Evolutionary conservation across 2,888 invertebrate genomes (phyloP).

Genomic region (Dryococelus australis): DNA sequence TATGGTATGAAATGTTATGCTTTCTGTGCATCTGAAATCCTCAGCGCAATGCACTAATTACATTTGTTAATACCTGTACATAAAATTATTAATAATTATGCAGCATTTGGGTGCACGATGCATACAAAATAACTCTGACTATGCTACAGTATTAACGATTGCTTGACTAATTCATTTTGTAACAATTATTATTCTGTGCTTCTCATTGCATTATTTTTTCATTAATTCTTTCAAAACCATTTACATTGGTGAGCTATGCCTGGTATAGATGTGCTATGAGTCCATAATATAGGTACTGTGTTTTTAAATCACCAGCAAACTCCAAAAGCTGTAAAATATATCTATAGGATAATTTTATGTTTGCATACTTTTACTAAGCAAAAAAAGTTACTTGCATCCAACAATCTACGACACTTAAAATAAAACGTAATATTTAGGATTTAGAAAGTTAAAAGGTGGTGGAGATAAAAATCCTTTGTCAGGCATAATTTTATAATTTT

Average conservation of each 20-base stretch:
- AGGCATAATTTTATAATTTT: too few species aligned
- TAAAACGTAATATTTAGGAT: too few species aligned
- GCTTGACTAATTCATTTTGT: background rate
- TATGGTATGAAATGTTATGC: background rate
- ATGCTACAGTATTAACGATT: background rate
- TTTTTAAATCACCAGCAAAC: too few species aligned
- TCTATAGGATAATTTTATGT: too few species aligned
- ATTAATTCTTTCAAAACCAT: background rate
- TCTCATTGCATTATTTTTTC: background rate
- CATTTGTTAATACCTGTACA: background rate
- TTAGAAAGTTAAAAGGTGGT: too few species aligned
- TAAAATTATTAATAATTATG: background rate
- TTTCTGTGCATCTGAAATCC: background rate
- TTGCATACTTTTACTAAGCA: too few species aligned
- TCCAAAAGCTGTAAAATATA: too few species aligned
- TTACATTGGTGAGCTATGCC: background rate
- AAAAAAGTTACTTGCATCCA: too few species aligned
- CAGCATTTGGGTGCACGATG: constrained; percentile 16
- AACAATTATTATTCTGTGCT: background rate
- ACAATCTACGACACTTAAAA: too few species aligned
- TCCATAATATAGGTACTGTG: too few species aligned
- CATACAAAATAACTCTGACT: background rate
- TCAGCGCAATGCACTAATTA: background rate
- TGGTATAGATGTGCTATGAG: too few species aligned
- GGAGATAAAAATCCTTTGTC: too few species aligned